phyloP scores from a whole-genome alignment of 1,140 invertebrate genomes.

The Epicauta chinensis region DNA sequence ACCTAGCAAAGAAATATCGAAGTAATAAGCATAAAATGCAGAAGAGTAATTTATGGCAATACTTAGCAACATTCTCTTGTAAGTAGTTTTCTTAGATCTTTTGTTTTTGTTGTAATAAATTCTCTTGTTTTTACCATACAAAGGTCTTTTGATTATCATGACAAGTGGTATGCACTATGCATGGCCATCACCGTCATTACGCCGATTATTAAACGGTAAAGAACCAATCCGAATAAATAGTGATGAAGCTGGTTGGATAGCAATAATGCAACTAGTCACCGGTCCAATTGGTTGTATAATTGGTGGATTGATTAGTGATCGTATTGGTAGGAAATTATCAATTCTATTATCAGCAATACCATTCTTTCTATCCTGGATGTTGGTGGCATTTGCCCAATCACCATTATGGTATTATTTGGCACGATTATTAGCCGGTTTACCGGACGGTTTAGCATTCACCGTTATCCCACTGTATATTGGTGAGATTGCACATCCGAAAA shows the following conservation, averaged over 20 bases:
- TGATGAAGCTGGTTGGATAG: constrained; percentile 50
- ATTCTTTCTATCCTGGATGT: constrained; percentile 53
- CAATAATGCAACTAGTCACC: constrained; percentile 52
- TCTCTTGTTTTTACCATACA: too few relatives aligned
- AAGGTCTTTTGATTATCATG: constrained; percentile 4
- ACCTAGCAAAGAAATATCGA: too few relatives aligned
- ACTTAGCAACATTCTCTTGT: constrained; percentile 2
- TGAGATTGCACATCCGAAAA: constrained; percentile 56
- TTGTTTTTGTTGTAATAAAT: too few relatives aligned
- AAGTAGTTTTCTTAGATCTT: constrained; percentile 1
- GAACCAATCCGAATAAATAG: constrained; percentile 19
- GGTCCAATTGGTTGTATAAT: constrained; percentile 51
- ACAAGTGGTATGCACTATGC: constrained; percentile 28
- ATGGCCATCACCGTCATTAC: constrained; percentile 29
- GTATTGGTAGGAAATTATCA: constrained; percentile 52
- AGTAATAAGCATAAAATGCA: too few relatives aligned
- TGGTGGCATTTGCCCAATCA: constrained; percentile 44
- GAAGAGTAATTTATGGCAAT: constrained; percentile 1
- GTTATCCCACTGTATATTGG: constrained; percentile 51
- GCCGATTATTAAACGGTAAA: constrained; percentile 25
- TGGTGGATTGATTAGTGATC: constrained; percentile 47
- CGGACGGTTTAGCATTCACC: constrained; percentile 18
- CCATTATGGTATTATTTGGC: constrained; percentile 46
- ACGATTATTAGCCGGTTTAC: constrained; percentile 15
- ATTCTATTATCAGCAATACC: constrained; percentile 50